phyloP scores from a whole-genome alignment of 2,113 vertebrate genomes.

The Sylvietta virens region DNA sequence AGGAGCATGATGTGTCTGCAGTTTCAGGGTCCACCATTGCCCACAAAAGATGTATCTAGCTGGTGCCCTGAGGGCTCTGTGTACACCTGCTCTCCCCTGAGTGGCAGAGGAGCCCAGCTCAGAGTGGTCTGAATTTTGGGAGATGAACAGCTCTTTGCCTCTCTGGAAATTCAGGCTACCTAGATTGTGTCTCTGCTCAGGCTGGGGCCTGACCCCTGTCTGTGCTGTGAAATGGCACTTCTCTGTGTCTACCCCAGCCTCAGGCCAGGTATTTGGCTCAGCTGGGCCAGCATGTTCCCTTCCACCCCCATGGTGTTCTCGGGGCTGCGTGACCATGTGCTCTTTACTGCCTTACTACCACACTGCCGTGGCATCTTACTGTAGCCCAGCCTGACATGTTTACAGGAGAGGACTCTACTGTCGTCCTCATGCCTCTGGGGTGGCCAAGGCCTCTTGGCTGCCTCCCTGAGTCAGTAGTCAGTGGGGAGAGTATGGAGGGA shows the following conservation, averaged over 20 bases:
- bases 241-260: not conserved
- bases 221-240: not conserved
- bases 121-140: not conserved
- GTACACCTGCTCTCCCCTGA: not conserved
- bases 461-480: fast-evolving
- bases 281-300: not conserved
- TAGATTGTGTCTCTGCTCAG: not conserved
- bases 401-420: constrained; percentile 30
- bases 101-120: not conserved
- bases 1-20: not conserved
- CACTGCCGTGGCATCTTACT: constrained; percentile 21
- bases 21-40: not conserved
- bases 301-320: not conserved
- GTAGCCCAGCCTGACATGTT: constrained; percentile 58
- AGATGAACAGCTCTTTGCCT: not conserved
- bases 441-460: not conserved
- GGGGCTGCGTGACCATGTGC: not conserved
- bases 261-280: not conserved
- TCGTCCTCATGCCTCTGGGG: not conserved
- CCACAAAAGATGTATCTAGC: not conserved
- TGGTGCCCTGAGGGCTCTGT: not conserved
- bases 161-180: not conserved
- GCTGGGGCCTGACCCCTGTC: not conserved
- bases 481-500: not conserved
- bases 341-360: constrained; percentile 73